phyloP scores from a whole-genome alignment of 2,888 invertebrate species.

The Pseudococcus jackbeardsleyi region DNA sequence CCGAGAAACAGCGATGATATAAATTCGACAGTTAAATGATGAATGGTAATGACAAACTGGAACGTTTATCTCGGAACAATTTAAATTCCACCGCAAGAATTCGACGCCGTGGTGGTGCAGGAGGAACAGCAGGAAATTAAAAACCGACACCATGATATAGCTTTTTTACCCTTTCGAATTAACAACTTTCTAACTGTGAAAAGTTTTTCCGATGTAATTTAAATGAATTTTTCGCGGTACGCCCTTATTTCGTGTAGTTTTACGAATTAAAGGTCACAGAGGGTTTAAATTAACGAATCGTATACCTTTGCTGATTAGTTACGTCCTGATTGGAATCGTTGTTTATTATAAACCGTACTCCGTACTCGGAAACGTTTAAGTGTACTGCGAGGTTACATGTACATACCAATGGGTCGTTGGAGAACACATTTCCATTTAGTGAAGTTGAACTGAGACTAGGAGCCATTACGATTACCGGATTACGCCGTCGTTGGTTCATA shows the following conservation, averaged over 20 bases:
- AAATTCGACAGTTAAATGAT: slow-evolving; percentile 47
- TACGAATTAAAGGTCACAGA: background rate
- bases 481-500: background rate
- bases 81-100: slow-evolving; percentile 42
- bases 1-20: slow-evolving; percentile 5
- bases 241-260: background rate
- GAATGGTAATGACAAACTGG: slow-evolving; percentile 44
- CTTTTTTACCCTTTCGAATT: slow-evolving; percentile 30
- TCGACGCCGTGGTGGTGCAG: background rate
- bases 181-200: slow-evolving; percentile 12
- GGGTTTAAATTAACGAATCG: background rate
- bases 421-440: slow-evolving; percentile 23
- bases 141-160: slow-evolving; percentile 34
- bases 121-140: slow-evolving; percentile 17
- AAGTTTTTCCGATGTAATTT: slow-evolving; percentile 31
- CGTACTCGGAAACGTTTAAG: background rate
- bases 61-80: slow-evolving; percentile 44
- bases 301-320: slow-evolving; percentile 23
- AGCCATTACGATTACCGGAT: background rate
- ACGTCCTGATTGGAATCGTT: background rate
- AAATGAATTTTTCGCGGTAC: slow-evolving; percentile 31
- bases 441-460: background rate
- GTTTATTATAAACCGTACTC: background rate
- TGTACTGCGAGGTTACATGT: background rate
- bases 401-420: background rate